These are phyloP conservation scores for Periplaneta americana DNA, from an alignment of 1,140 invertebrate genomes.

Conservation along the genomic window DNA sequence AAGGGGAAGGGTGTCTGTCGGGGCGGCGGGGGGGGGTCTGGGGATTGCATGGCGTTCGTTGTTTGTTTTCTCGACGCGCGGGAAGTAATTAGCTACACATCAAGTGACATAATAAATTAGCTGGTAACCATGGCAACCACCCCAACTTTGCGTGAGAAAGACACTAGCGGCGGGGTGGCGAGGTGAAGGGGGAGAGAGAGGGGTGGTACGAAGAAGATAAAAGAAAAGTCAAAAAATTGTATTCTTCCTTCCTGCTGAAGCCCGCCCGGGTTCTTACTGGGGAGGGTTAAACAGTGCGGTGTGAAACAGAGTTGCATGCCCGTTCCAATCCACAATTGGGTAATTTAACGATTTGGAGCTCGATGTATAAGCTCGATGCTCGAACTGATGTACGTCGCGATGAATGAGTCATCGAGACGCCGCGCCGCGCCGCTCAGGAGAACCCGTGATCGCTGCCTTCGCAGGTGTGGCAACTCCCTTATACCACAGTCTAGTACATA, in stretches of 20 bases:
- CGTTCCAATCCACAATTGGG: neutral
- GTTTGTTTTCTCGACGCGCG: conserved; percentile 18
- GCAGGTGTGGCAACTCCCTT: too few species aligned
- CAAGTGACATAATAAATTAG: conserved; percentile 22
- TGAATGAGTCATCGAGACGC: too few species aligned
- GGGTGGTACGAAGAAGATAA: neutral
- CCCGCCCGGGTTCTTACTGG: neutral
- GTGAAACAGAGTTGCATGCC: neutral
- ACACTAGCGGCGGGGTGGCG: neutral
- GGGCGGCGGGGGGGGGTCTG: neutral
- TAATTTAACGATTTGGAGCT: neutral
- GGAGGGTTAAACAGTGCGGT: neutral
- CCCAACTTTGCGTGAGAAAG: neutral
- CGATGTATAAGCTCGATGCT: too few species aligned
- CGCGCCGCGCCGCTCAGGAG: too few species aligned
- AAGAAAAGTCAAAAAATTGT: conserved; percentile 3
- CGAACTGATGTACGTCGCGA: too few species aligned
- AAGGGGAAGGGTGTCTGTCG: neutral
- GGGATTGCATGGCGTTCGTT: neutral
- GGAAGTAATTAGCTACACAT: conserved; percentile 22
- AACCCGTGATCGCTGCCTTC: too few species aligned
- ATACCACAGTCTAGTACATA: too few species aligned
- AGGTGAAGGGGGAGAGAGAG: too few species aligned
- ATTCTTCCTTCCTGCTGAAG: neutral
- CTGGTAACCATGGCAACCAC: neutral